Base-by-base conservation (phyloP, 2,888 invertebrate species). In the Hipparchia semele region DNA sequence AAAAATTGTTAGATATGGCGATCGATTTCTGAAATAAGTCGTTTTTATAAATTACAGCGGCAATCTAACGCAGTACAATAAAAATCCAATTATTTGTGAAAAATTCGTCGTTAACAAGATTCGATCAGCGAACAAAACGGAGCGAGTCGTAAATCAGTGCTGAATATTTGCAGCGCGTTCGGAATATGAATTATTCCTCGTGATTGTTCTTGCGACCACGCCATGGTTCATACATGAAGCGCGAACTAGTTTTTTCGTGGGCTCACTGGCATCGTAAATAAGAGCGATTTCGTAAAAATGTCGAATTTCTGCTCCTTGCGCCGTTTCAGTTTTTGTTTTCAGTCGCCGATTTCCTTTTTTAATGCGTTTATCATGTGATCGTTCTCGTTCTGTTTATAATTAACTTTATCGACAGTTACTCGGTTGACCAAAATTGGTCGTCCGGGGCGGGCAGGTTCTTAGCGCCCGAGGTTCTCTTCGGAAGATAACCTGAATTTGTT, bases 161-260 rank as follows among this genome's bases (percentile, higher is more conserved):
- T 85, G 88, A 89, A 89, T 90, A 90, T 91, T 93, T 89, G 90
- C 90, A 89, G 90, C 90, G 91, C 92, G 90, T 89, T 89, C 89
- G 84, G 92, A 93, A 92, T 92, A 94, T 94, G 92, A 94, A 94
- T 94, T 94, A 94, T 93, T 92, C 91, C 83, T 83, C 83, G 86
- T 90, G 90, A 91, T 93, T 92, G 92, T 93, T 91, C 91, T 90
- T 92, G 90, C 87, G 85, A 82, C 88, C 87, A 85, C 89, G 89
- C 90, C 92, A 93, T 93, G 93, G 91, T 93, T 94, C 94, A 94
- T 92, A 94, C 94, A 92, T 94, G 92, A 94, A 94, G 91, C 89
- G 89, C 86, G 88, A 90, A 89, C 91, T 93, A 92, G 90, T 91
- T 92, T 92, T 92, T 92, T 89, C 84, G 84, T 86, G 81, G 84